Conservation (phyloP, 1,140 invertebrate species). For the Aporrectodea caliginosa region DNA sequence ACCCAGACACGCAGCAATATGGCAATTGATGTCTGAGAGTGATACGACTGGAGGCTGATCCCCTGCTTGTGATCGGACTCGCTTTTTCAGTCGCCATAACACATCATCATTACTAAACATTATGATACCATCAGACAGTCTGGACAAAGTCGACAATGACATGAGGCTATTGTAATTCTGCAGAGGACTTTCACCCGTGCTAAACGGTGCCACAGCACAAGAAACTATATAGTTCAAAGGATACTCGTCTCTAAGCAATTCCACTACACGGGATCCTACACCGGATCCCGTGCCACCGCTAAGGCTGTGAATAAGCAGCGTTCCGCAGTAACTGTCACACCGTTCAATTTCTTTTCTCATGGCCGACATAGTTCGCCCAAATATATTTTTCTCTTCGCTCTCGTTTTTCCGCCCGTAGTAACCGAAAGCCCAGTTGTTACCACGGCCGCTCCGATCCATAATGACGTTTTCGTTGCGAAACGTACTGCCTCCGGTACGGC, state of each 20-base stretch:
- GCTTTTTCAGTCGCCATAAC: neutral
- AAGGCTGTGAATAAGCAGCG: conserved; percentile 48
- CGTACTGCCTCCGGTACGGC: neutral
- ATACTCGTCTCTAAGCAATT: conserved; percentile 46
- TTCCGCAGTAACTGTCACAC: conserved; percentile 45
- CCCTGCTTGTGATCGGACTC: neutral
- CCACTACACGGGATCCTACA: conserved; percentile 46
- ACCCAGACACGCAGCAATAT: conserved; percentile 42
- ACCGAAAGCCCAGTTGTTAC: conserved; percentile 51
- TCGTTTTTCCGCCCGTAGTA: conserved; percentile 43
- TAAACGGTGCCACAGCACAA: conserved; percentile 47
- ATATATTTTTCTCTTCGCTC: conserved; percentile 42
- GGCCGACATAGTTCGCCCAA: conserved; percentile 42
- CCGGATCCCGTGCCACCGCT: conserved; percentile 49
- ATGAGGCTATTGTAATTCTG: conserved; percentile 52
- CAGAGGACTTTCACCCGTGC: conserved; percentile 50
- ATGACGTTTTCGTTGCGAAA: conserved; percentile 45
- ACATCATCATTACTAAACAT: conserved; percentile 8
- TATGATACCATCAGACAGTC: conserved; percentile 1
- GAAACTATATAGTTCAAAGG: conserved; percentile 46
- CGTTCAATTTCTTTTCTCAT: conserved; percentile 46
- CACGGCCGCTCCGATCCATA: conserved; percentile 46
- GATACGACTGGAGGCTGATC: conserved; percentile 31
- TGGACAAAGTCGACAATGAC: neutral
- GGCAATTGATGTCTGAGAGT: conserved; percentile 43